A percentile compares a stretch with the other conserved stretches of the same genome.
phyloP scores from a whole-genome alignment of 2,888 invertebrate genomes.

The Microchrysa polita region DNA sequence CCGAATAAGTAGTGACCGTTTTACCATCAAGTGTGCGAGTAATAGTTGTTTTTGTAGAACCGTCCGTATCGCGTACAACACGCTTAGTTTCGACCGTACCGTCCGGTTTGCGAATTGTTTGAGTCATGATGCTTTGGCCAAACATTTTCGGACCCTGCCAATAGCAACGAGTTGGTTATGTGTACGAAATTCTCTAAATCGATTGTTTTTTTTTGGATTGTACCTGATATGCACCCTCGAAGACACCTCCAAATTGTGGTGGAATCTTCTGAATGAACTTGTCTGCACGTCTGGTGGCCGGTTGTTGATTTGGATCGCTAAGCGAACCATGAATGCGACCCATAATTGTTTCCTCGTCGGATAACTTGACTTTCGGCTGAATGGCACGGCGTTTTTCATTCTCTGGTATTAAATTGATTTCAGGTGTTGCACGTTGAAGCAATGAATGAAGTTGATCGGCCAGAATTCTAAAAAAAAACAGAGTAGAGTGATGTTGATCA shows the following conservation, averaged over 20 bases:
- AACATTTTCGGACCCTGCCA: slow-evolving; percentile 63
- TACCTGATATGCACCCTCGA: slow-evolving; percentile 62
- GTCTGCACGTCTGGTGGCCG: slow-evolving; percentile 56
- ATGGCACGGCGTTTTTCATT: slow-evolving; percentile 52
- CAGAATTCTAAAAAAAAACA: slow-evolving; percentile 57
- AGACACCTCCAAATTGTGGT: slow-evolving; percentile 60
- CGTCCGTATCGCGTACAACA: slow-evolving; percentile 68
- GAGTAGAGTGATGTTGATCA: no score
- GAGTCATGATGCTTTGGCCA: slow-evolving; percentile 67
- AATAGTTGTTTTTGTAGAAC: slow-evolving; percentile 70
- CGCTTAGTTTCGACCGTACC: slow-evolving; percentile 69
- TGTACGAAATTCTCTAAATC: background rate
- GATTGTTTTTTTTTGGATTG: no score
- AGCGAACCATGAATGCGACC: slow-evolving; percentile 63
- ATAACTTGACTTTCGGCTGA: slow-evolving; percentile 55
- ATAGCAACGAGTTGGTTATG: background rate
- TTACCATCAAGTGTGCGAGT: slow-evolving; percentile 63
- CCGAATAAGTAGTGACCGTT: slow-evolving; percentile 57
- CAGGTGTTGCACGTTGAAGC: slow-evolving; percentile 60
- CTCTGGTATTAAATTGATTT: slow-evolving; percentile 50
- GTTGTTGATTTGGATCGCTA: slow-evolving; percentile 55
- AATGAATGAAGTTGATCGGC: slow-evolving; percentile 61
- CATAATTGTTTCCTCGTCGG: slow-evolving; percentile 62
- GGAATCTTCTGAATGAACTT: slow-evolving; percentile 56
- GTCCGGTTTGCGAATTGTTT: slow-evolving; percentile 68